Percentiles rank a stretch among this genome's conserved stretches.
phyloP scores from a whole-genome alignment of 2,888 invertebrate species.

The Protula sp. region DNA sequence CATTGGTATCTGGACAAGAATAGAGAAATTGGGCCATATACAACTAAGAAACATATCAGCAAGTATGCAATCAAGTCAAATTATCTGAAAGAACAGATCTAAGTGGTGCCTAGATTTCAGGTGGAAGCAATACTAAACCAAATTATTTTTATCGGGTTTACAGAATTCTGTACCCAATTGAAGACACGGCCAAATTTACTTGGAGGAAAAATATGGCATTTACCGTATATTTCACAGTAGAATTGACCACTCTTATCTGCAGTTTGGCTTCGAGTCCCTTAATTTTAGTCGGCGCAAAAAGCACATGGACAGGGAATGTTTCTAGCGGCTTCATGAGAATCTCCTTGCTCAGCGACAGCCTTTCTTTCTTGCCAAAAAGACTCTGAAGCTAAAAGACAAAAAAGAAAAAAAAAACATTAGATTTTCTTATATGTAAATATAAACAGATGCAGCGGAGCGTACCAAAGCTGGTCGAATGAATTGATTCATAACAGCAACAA shows the following conservation, averaged over 20 bases:
- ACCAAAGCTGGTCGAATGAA: too few species aligned
- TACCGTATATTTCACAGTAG: conserved; percentile 13
- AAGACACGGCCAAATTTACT: too few species aligned
- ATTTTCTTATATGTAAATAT: too few species aligned
- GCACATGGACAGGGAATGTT: conserved; percentile 10
- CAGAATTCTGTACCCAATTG: too few species aligned
- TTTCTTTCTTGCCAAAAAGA: conserved; percentile 1
- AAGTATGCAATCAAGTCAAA: too few species aligned
- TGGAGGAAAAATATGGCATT: neutral
- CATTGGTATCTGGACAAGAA: conserved; percentile 12
- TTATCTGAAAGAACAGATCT: too few species aligned
- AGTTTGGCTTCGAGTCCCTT: conserved; percentile 3
- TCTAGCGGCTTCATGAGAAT: conserved; percentile 12
- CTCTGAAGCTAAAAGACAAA: conserved; percentile 4
- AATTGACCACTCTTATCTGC: conserved; percentile 5
- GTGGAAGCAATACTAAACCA: too few species aligned
- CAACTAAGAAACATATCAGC: neutral
- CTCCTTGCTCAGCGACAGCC: conserved; percentile 7
- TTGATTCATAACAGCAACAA: too few species aligned
- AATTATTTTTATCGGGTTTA: too few species aligned
- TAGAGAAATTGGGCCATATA: too few species aligned
- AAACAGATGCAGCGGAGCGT: neutral
- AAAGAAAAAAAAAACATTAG: neutral
- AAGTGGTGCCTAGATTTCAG: too few species aligned
- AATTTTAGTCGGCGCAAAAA: conserved; percentile 6